Evolutionary conservation across 2,113 vertebrate species (phyloP).

Genomic region (Gallinago jamesoni): DNA sequence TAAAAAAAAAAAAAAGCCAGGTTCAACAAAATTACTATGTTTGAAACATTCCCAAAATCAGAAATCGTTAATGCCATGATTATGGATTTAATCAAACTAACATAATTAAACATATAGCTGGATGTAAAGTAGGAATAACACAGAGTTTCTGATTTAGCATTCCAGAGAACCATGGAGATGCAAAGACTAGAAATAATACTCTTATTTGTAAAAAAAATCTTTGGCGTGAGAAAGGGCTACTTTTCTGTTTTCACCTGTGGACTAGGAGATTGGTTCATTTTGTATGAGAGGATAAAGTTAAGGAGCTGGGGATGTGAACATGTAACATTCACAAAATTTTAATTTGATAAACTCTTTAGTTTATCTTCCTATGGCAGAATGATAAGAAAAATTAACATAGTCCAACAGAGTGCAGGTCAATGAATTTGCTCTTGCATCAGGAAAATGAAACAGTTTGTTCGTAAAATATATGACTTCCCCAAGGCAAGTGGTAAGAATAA

Average conservation of each 20-base stretch:
- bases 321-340: neutral
- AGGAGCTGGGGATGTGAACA: neutral
- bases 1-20: neutral
- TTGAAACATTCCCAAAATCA: neutral
- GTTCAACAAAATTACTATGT: neutral
- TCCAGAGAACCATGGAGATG: neutral
- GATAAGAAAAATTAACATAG: constrained; percentile 36
- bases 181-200: neutral
- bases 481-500: neutral
- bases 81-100: neutral
- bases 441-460: neutral
- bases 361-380: neutral
- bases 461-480: neutral
- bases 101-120: neutral
- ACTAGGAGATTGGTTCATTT: neutral
- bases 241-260: neutral
- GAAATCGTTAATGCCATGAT: neutral
- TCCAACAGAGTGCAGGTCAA: neutral
- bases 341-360: constrained; percentile 13
- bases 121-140: neutral
- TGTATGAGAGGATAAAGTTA: neutral
- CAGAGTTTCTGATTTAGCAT: neutral
- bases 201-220: neutral
- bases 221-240: neutral
- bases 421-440: neutral